phyloP scores from a whole-genome alignment of 2,113 vertebrate species.

The Amphiprion percula region DNA sequence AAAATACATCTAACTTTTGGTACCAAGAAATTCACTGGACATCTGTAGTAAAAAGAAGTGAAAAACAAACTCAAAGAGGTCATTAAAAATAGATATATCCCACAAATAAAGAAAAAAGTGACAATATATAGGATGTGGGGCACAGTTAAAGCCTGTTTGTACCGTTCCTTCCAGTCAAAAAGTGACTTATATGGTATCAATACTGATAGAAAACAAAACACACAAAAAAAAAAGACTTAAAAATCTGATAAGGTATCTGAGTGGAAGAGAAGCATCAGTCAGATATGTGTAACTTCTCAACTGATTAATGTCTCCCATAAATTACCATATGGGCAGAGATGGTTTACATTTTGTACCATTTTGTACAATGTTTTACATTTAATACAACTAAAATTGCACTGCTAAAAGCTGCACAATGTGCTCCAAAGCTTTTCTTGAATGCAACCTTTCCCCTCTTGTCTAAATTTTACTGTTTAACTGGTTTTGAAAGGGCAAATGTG shows the following conservation, averaged over 20 bases:
- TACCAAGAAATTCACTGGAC: constrained; percentile 11
- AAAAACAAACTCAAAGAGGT: neutral
- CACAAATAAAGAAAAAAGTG: constrained; percentile 6
- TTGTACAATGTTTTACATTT: constrained; percentile 62
- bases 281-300: neutral
- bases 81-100: constrained; percentile 15
- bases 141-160: constrained; percentile 26
- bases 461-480: neutral
- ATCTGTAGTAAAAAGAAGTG: neutral
- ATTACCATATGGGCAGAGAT: neutral
- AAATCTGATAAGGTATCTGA: neutral
- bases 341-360: neutral
- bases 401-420: neutral
- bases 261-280: neutral
- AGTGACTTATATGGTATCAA: constrained; percentile 38
- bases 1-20: constrained; percentile 30
- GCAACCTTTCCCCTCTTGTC: constrained; percentile 10
- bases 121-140: neutral
- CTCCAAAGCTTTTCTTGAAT: neutral
- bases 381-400: constrained; percentile 47
- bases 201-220: constrained; percentile 32
- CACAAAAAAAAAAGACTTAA: constrained; percentile 2
- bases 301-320: constrained; percentile 4
- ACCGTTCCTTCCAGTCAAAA: constrained; percentile 45
- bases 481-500: neutral